These are phyloP conservation scores for Campylorhamphus procurvoides DNA, from an alignment of 2,113 vertebrate species.

Conservation along the genomic window DNA sequence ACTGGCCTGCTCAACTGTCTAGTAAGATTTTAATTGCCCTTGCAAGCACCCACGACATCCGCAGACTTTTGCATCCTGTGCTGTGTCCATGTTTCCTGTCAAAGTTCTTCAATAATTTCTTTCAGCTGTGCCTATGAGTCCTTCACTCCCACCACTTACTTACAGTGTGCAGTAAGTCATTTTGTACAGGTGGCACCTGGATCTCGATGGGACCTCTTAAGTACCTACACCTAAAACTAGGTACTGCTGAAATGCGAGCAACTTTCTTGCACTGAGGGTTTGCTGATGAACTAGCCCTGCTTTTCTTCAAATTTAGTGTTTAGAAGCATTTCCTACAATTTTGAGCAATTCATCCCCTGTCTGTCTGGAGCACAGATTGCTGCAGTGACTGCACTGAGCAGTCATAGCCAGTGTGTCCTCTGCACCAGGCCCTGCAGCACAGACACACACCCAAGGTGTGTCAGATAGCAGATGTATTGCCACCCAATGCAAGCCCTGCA, in stretches of 20 bases:
- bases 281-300: background rate
- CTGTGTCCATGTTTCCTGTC: background rate
- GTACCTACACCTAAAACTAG: background rate
- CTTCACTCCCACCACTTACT: background rate
- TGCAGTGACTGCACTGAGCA: background rate
- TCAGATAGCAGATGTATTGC: background rate
- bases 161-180: background rate
- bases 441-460: fast-evolving
- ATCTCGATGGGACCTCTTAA: background rate
- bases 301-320: background rate
- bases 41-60: background rate
- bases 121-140: background rate
- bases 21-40: background rate
- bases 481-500: background rate
- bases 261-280: background rate
- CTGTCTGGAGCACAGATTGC: background rate
- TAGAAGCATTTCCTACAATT: background rate
- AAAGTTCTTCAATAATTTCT: background rate
- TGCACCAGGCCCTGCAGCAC: background rate
- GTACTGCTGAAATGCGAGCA: background rate
- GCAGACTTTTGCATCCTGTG: background rate
- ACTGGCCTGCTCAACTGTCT: background rate
- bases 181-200: background rate
- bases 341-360: background rate
- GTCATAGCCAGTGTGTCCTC: fast-evolving